phyloP scores from a whole-genome alignment of 2,888 invertebrate species.

The Bhutanitis thaidina region DNA sequence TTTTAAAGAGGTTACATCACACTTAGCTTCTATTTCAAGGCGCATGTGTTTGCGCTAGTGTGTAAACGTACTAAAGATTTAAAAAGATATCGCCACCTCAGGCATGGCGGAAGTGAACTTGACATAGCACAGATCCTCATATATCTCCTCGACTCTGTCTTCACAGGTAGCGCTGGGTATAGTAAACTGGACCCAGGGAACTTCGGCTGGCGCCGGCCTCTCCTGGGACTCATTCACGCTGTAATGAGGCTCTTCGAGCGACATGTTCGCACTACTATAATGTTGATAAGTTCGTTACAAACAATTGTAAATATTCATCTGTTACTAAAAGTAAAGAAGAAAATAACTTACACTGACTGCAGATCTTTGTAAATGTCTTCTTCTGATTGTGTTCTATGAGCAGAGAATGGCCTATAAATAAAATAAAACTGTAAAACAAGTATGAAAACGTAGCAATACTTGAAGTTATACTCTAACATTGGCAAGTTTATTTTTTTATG shows the following conservation, averaged over 20 bases:
- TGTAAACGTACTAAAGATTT: constrained; percentile 10
- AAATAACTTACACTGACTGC: constrained; percentile 86
- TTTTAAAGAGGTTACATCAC: constrained; percentile 6
- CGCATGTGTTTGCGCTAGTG: constrained; percentile 17
- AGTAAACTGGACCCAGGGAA: constrained; percentile 84
- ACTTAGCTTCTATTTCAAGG: constrained; percentile 5
- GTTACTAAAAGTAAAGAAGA: constrained; percentile 14
- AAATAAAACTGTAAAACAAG: background rate
- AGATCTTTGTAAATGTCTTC: constrained; percentile 92
- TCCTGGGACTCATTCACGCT: constrained; percentile 49
- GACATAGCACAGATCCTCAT: constrained; percentile 93
- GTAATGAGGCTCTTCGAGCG: constrained; percentile 47
- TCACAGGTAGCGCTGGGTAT: constrained; percentile 80
- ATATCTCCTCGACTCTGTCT: constrained; percentile 89
- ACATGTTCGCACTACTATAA: constrained; percentile 53
- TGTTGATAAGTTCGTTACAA: constrained; percentile 14
- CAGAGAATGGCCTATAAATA: constrained; percentile 88
- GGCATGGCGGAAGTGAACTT: constrained; percentile 85
- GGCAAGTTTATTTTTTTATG: no score
- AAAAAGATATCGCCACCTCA: constrained; percentile 76
- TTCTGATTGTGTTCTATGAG: constrained; percentile 87
- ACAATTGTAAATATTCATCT: background rate
- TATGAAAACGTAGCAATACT: no score
- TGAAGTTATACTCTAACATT: no score
- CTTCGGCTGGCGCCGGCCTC: constrained; percentile 51